Base-by-base conservation (phyloP, 1,140 invertebrate species). In the Sitophilus oryzae region DNA sequence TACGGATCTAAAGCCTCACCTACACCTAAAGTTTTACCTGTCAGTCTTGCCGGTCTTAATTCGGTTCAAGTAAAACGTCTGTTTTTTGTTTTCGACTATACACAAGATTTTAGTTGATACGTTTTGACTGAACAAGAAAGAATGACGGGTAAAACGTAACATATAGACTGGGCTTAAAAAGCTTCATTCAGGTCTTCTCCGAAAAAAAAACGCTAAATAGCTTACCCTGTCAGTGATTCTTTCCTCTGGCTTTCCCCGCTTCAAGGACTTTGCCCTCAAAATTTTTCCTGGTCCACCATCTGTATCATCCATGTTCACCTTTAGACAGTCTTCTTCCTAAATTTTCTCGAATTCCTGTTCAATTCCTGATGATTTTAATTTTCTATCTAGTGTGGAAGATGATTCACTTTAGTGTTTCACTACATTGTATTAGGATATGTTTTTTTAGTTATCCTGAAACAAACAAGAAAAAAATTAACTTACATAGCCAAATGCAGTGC, bases 201-300 rank as follows among this genome's bases (percentile, higher is more conserved):
- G n/a, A n/a, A n/a, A n/a, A n/a, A n/a, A n/a, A n/a, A n/a, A n/a
- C n/a, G n/a, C n/a, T n/a, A n/a, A n/a, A n/a, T n/a, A n/a, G 80
- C 84, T 86, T 64, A 88, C 85, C 77, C 83, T 76, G 67, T 86
- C 82, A 30, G 82, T 79, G 52, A 86, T 82, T 48, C 82, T 80
- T 52, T 83, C 78, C 61, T 85, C 82, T 63, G 79, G 79, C 70
- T 84, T 84, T 43, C 84, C 84, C 62, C 85, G 76, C 62, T 86
- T 86, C 54, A 87, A 69, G 23, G 79, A 83, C 2, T 84, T 84
- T 55, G 83, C 83, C 57, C 85, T 78, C 35, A 86, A 76, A 5
- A 85, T 76, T 63, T 74, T 76, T 34, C 73, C 55, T 38, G 41
- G 43, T 16, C 49, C 45, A 16, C 58, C 59, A 22, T 61, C 60